Conservation (phyloP, 2,888 invertebrate genomes). For the Athetis lepigone region DNA sequence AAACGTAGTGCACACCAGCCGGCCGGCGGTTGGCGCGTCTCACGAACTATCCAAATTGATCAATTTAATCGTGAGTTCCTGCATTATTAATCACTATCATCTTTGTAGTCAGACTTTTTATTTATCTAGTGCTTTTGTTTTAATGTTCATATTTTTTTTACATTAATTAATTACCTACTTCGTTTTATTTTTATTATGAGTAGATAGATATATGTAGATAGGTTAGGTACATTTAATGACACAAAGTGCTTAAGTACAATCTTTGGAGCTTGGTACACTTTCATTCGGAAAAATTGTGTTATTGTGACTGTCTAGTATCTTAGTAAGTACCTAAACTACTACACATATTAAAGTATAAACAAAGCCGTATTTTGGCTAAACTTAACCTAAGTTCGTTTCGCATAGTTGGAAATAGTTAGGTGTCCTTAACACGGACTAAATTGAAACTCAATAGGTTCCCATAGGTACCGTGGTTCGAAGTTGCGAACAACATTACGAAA, state of each 20-base stretch:
- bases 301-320: constrained; percentile 10
- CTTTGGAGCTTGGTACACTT: background rate
- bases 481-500: constrained; percentile 40
- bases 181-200: too few species aligned
- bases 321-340: background rate
- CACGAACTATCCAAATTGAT: constrained; percentile 67
- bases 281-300: background rate
- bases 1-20: constrained; percentile 74
- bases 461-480: constrained; percentile 19
- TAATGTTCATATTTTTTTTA: background rate
- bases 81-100: constrained; percentile 41
- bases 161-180: background rate
- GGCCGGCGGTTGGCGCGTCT: constrained; percentile 72
- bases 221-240: background rate
- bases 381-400: constrained; percentile 25
- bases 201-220: too few species aligned
- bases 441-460: constrained; percentile 57
- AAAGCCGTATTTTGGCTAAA: constrained; percentile 37
- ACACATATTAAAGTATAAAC: constrained; percentile 12
- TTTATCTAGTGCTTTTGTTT: constrained; percentile 22
- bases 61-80: constrained; percentile 77
- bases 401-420: constrained; percentile 29
- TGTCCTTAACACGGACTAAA: constrained; percentile 50
- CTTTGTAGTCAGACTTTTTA: background rate
- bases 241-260: constrained; percentile 1